Conservation (phyloP, 2,113 vertebrate species). For the Strix uralensis region DNA sequence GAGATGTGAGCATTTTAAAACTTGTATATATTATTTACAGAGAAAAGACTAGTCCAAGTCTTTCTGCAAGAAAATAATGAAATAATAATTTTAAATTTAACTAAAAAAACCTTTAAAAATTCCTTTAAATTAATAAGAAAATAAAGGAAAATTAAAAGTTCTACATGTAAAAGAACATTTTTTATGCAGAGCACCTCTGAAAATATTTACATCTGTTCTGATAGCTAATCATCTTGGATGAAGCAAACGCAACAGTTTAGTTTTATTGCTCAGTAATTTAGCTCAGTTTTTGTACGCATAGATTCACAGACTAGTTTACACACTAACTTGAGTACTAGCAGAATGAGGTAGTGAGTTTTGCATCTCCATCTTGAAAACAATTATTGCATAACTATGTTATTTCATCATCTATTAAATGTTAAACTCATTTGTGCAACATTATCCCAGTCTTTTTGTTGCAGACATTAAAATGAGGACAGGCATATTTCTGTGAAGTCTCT, state of each 20-base stretch:
- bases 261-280: neutral
- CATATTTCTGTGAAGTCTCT: slow-evolving; percentile 9
- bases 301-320: neutral
- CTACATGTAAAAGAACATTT: neutral
- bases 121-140: neutral
- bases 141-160: neutral
- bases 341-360: neutral
- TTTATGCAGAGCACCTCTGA: neutral
- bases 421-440: slow-evolving; percentile 25
- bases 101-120: neutral
- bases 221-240: neutral
- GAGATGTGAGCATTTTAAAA: neutral
- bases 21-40: neutral
- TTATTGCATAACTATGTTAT: neutral
- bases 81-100: neutral
- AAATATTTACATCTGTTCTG: neutral
- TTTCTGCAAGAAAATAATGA: neutral
- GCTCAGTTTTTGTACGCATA: neutral
- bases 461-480: neutral
- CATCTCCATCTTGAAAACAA: neutral
- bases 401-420: slow-evolving; percentile 25
- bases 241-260: neutral
- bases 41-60: neutral
- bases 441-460: neutral
- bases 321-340: neutral